Conservation (phyloP, 2,113 vertebrate species). For the Gasterosteus aculeatus region DNA sequence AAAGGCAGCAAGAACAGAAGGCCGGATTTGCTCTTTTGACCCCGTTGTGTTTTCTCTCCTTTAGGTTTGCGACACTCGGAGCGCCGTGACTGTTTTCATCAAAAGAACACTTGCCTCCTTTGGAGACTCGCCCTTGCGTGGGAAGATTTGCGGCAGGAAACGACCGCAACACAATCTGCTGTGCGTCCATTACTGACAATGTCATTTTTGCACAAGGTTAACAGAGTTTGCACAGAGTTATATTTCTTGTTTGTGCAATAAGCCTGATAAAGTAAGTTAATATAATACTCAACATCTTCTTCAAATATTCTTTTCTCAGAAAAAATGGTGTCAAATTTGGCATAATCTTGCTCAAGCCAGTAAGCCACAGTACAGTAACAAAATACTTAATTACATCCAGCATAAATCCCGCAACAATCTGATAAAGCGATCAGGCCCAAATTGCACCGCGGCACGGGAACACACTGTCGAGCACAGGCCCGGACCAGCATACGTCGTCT, state of each 20-base stretch:
- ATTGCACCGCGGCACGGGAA: constrained; percentile 38
- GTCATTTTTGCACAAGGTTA: constrained; percentile 32
- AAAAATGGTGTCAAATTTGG: not conserved
- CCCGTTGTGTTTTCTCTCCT: constrained; percentile 61
- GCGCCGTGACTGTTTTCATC: constrained; percentile 49
- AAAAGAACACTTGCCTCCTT: constrained; percentile 46
- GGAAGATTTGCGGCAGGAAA: constrained; percentile 56
- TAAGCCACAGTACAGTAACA: not conserved
- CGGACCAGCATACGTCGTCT: constrained; percentile 40
- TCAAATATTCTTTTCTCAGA: not conserved
- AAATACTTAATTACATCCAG: constrained; percentile 20
- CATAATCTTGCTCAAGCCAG: constrained; percentile 14
- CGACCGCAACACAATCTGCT: constrained; percentile 56
- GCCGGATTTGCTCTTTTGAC: constrained; percentile 73
- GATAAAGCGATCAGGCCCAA: constrained; percentile 50
- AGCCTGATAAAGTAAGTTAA: not conserved
- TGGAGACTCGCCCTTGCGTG: constrained; percentile 66
- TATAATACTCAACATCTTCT: not conserved
- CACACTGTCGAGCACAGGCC: constrained; percentile 38
- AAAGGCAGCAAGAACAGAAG: constrained; percentile 61
- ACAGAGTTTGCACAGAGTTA: not conserved
- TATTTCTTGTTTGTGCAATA: not conserved
- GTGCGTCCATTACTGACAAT: constrained; percentile 33
- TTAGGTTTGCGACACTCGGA: constrained; percentile 53
- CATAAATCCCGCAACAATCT: constrained; percentile 9